Evolutionary conservation across 2,797 vertebrate genomes (phyloP), one percentile per base, ranked within the genome.

Genomic region (Nyctibius grandis): DNA sequence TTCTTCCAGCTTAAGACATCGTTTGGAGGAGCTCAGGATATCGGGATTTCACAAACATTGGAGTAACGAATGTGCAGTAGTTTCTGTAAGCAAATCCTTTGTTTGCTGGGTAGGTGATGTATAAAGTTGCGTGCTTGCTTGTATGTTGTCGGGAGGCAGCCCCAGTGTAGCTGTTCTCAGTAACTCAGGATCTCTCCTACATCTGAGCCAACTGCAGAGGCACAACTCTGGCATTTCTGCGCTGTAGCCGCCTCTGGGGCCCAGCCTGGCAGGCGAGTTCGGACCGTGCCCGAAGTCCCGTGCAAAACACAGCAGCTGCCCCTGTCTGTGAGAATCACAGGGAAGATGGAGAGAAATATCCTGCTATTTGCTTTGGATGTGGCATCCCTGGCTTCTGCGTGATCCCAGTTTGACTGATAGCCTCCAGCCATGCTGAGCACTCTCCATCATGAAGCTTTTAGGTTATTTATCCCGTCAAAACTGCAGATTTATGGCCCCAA

Each of bases 311-410:
- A 22, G 11, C 40, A 34, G 18, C 63, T 45, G 38, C 40, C 38
- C 2, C 0, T 9, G 9, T 31, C 47, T 4, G 5, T n/a, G 29
- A 67, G 38, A 68, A 26, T n/a, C 5, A 6, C 0, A 0, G 54
- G 17, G 8, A n/a, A 63, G 31, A 25, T 75, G n/a, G 7, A 34
- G 11, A 72, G 33, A 69, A 56, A 40, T 31, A 44, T 4, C 36
- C 18, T 22, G 8, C 12, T 23, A 1, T 12, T 8, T 5, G 12
- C 33, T 50, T 29, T 5, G 10, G 7, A 33, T n/a, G 21, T n/a
- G 9, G 13, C 53, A 38, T 36, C 11, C 19, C 29, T 51, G 54
- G 22, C 20, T 83, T 61, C 54, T 42, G 25, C 0, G 0, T 10
- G 17, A 19, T 68, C 20, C 31, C 8, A 7, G 14, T n/a, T 90